Percentiles rank a stretch among this genome's conserved stretches.
phyloP scores from a whole-genome alignment of 2,888 invertebrate species.

The Osedax fenrisi region DNA sequence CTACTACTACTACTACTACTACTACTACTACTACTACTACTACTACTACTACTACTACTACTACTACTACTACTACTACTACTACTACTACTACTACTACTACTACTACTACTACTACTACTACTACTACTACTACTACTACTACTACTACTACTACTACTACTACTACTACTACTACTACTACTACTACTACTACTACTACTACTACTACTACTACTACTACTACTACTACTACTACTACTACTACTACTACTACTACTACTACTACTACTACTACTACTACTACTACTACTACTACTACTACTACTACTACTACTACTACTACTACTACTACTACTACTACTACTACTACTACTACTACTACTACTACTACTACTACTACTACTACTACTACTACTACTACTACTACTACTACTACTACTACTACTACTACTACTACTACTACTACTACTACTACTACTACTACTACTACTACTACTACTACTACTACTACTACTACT shows the following conservation, averaged over 20 bases:
- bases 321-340: not conserved
- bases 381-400: not conserved
- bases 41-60: not conserved
- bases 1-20: not conserved
- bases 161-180: not conserved
- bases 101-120: not conserved
- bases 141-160: not conserved
- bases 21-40: not conserved
- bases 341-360: not conserved
- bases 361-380: not conserved
- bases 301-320: not conserved
- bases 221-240: not conserved
- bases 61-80: not conserved
- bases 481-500: conserved; percentile 1
- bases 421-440: not conserved
- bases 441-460: not conserved
- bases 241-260: not conserved
- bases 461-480: not conserved
- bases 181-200: not conserved
- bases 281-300: not conserved
- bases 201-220: not conserved
- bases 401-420: not conserved
- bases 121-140: not conserved
- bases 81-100: not conserved
- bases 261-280: not conserved